Base-by-base conservation (phyloP, 1,140 invertebrate species). In the Pseudomyrmex cubaensis region DNA sequence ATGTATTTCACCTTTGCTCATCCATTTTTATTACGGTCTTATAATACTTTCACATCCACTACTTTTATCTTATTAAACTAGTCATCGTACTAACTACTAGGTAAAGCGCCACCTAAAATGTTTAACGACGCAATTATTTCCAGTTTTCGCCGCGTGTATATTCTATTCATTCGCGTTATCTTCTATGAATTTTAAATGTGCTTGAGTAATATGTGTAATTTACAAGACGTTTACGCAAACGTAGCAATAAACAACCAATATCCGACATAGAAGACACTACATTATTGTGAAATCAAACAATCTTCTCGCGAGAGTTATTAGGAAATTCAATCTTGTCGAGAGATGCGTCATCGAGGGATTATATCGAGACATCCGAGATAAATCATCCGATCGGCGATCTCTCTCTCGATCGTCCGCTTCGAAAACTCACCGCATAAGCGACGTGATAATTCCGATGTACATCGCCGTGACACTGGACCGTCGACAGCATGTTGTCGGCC, bases 401-500 rank as follows among this genome's bases (percentile, higher is more conserved):
- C 35, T 35, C 52, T 56, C 70, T 62, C 25, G 70, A 63, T 25
- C 22, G 10, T 59, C 48, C 20, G 17, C 8, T 46, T n/a, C 12
- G 56, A 57, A 64, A 35, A 89, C 90, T 91, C 76, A 91, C 90
- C 90, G 80, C 61, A 54, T 89, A 87, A n/a, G 25, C 62, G 77
- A 82, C 82, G 64, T 89, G 86, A 87, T 86, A 88, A 89, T 86
- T 87, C 35, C 87, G 83, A 76, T 85, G 74, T 13, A 90, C 82
- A 73, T 83, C 85, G 35, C 87, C 69, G 83, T 88, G 83, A 78
- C 90, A 90, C 62, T 88, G 87, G 13, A 89, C 87, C 20, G 89
- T 88, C 5, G 90, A 89, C 84, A 91, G 77, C 90, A 91, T 91
- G 59, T 85, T 89, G 83, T 82, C 73, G 82, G 59, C 50, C 44